A percentile compares a stretch with the other conserved stretches of the same genome.
These are phyloP conservation scores for Germaria angustata DNA, from an alignment of 2,888 invertebrate genomes.

Conservation along the genomic window DNA sequence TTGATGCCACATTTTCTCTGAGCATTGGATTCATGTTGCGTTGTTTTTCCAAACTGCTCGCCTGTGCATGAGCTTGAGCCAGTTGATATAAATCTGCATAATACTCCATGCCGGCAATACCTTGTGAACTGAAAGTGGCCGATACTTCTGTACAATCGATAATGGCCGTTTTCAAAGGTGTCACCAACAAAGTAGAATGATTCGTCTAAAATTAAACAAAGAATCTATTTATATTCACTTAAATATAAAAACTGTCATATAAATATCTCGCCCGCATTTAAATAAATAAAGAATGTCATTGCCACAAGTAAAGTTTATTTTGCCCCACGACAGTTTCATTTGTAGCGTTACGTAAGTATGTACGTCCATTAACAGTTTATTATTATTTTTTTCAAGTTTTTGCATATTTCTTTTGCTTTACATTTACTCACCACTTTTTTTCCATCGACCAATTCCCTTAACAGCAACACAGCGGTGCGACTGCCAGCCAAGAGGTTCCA, in stretches of 20 bases:
- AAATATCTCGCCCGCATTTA: not conserved
- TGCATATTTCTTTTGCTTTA: not conserved
- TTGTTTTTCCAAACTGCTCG: conserved; percentile 76
- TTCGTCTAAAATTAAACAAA: conserved; percentile 72
- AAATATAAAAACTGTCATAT: not conserved
- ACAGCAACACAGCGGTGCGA: conserved; percentile 77
- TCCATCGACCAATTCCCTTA: conserved; percentile 78
- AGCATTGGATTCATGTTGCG: conserved; percentile 76
- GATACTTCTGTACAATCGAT: conserved; percentile 89
- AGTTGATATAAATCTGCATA: conserved; percentile 88
- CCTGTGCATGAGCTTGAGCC: conserved; percentile 82
- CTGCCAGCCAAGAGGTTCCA: conserved; percentile 83
- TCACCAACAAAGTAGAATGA: conserved; percentile 82
- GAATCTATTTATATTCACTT: not conserved
- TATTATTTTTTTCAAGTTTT: conserved; percentile 4
- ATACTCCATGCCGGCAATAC: conserved; percentile 81
- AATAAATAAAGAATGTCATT: not conserved
- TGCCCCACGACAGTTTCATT: not conserved
- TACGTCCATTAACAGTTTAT: not conserved
- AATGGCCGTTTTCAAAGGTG: conserved; percentile 85
- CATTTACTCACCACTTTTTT: conserved; percentile 75
- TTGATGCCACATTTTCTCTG: conserved; percentile 77
- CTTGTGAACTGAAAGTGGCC: conserved; percentile 83
- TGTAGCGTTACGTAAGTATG: too few relatives aligned
- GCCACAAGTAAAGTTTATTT: not conserved